Base-by-base conservation (phyloP, 2,113 vertebrate species). In the Fukomys damarensis region DNA sequence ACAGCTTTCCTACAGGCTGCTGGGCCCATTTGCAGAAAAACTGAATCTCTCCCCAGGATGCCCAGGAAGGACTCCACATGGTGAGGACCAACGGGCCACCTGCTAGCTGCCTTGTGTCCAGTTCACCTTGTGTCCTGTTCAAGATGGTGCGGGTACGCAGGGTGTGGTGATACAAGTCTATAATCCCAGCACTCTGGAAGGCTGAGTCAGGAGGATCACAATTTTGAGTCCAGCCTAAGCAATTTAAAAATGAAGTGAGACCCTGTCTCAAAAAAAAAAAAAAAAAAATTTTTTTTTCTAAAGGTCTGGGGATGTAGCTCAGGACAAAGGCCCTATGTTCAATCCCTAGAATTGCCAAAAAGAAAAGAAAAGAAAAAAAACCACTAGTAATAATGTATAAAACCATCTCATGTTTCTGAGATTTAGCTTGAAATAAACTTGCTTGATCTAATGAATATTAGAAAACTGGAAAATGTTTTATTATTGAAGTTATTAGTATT, bases 381-480 rank as follows among this genome's bases (percentile, higher is more conserved):
- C 24, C 11, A 28, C 72, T 74, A 30, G 26, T 30, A 30, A 13
- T 76, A 28, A 97, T 97, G 93, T 96, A 93, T 84, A 95, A 97
- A 98, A 98, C 94, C 2, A 22, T 49, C 28, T 95, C 94, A 93
- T 97, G 97, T 96, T 96, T 93, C 95, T 91, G 95, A 96, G 91
- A 95, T 97, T 49, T 80, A 89, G 93, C 49, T 76, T 28, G 1
- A 97, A 98, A 98, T 97, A 92, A 86, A 90, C 93, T 96, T 91
- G 95, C 96, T 68, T 49, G 87, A 97, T 95, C 88, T 97, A 43
- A 43, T 89, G n/a, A 56, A 22, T 19, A 28, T 28, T 26, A 82
- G 96, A 92, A 96, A 88, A 92, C 92, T 79, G 46, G 46, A 56
- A 56, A 96, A 16, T 68, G 86, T 96, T 96, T 96, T 92, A 54